Base-by-base conservation (phyloP, 2,797 vertebrate species). In the Intellagama lesueurii region DNA sequence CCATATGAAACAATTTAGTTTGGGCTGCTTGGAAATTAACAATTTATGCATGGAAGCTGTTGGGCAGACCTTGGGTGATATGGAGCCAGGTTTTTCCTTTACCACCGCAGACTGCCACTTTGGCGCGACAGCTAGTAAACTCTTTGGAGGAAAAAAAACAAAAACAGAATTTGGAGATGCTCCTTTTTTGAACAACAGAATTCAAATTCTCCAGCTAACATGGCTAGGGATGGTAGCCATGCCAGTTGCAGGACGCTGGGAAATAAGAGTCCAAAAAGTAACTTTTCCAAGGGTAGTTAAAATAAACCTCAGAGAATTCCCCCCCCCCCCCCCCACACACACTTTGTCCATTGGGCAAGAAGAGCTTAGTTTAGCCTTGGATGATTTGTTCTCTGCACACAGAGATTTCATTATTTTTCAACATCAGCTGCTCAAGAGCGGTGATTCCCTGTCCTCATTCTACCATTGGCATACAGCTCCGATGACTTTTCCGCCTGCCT, bases 401-500 rank as follows among this genome's bases (percentile, higher is more conserved):
- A 8, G 7, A 0, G n/a, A 32, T 3, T 28, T 87, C 77, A 32
- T 56, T 88, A 75, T 85, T 87, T 52, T 79, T 75, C 82, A 56
- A 35, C 26, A 30, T 52, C 49, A 35, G 30, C 2, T 69, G 60
- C 76, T 87, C 81, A 24, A 81, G 16, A 47, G 80, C 0, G 1
- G 1, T 8, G 69, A 80, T 79, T 35, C 88, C 86, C 73, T 68
- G 66, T 35, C 72, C 35, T 24, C 0, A 0, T 8, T 83, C 64
- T 72, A 91, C 40, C 32, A 1, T 88, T 49, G n/a, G 30, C 7
- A 12, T 70, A 90, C 86, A 85, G 69, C 76, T 88, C 0, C 0
- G 52, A 56, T 80, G 87, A 47, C 79, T 82, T 89, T 87, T 60
- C 4, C 2, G 30, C 72, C 84, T 91, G 94, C 80, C 17, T 76